Conservation (phyloP, 2,888 invertebrate species). For the Sicus ferrugineus region DNA sequence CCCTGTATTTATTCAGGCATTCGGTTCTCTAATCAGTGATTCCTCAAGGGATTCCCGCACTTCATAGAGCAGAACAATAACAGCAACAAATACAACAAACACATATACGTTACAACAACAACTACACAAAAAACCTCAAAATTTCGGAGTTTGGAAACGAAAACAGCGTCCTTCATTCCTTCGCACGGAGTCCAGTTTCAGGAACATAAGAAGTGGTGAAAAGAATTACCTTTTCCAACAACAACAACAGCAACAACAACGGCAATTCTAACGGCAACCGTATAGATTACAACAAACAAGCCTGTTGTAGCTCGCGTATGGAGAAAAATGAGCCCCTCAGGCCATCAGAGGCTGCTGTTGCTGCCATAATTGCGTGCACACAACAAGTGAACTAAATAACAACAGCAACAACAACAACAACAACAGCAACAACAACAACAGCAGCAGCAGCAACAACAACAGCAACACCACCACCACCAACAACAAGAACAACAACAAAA, state of each 20-base stretch:
- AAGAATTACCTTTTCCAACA: no score
- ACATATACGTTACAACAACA: constrained; percentile 36
- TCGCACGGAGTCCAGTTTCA: no score
- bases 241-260: constrained; percentile 39
- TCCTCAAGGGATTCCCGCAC: not conserved
- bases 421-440: not conserved
- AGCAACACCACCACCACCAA: constrained; percentile 6
- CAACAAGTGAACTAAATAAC: constrained; percentile 28
- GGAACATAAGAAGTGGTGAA: no score
- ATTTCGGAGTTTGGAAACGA: no score
- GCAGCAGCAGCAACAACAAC: constrained; percentile 11
- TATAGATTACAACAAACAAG: constrained; percentile 35
- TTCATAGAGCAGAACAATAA: constrained; percentile 32
- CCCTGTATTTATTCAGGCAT: not conserved
- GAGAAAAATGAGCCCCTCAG: constrained; percentile 1
- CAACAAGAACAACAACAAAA: constrained; percentile 23
- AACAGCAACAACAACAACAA: constrained; percentile 9
- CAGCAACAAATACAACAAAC: constrained; percentile 40
- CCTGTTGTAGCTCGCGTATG: constrained; percentile 33
- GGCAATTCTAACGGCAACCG: constrained; percentile 23
- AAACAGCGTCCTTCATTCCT: no score
- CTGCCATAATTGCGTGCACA: constrained; percentile 40
- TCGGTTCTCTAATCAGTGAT: not conserved
- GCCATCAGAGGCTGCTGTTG: no score
- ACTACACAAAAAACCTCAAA: no score